Evolutionary conservation across 2,113 vertebrate species (phyloP), one percentile per base, ranked within the genome.

Genomic region (Eonycteris spelaea): DNA sequence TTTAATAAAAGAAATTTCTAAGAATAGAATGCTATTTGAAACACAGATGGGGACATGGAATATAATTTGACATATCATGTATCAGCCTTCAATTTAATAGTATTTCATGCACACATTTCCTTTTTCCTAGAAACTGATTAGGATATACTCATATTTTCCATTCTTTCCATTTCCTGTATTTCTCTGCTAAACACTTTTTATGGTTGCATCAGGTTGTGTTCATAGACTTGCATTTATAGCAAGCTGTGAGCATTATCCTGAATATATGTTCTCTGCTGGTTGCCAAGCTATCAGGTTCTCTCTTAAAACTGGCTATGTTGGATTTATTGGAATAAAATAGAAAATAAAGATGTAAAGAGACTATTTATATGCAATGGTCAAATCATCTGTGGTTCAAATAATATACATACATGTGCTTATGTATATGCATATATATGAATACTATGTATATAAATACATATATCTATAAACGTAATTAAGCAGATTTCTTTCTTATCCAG

Each of bases 191-290:
- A 38, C 55, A 90, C 40, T 87, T 95, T 96, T 95, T 93, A 79
- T 86, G 89, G 51, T 74, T 96, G 68, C 59, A 94, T 95, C 94
- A 90, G 74, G 86, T 93, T 97, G 43, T 93, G 45, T 89, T 96
- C 70, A 48, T 12, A 93, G 91, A 74, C 63, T 94, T 70, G 40
- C 93, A 91, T 94, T 96, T 96, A 94, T 45, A 97, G 78, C 95
- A 95, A 95, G 93, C 96, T 97, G 94, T 97, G 97, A 96, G n/a
- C 82, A 95, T 96, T 97, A 96, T 92, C 78, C 83, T 80, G 89
- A 94, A 90, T 96, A 75, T 79, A 80, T 87, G 74, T 40, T 97
- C 97, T 90, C 97, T 96, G 89, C 55, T 87, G 95, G 94, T 84
- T 86, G 59, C 75, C 74, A 89, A 75, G 11, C 45, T 91, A 89